Evolutionary conservation across 1,140 invertebrate genomes (phyloP), one percentile per base, ranked within the genome.

Genomic region (Apis cerana): DNA sequence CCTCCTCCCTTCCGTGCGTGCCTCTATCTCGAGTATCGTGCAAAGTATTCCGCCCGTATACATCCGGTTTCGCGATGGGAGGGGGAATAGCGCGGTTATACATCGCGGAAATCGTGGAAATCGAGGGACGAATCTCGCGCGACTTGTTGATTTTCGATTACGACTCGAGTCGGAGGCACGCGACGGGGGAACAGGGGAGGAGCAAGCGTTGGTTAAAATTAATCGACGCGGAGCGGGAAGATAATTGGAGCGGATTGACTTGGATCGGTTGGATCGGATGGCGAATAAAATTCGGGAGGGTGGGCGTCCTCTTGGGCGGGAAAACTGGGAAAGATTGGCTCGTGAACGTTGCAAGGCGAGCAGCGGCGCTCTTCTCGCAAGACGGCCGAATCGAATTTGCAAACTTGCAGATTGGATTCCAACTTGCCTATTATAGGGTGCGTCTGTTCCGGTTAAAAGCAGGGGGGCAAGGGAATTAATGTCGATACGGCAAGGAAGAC

Each of bases 351-450:
- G 33, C 33, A 33, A 33, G 33, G 65, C 75, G 77, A 50, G 65
- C 75, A 68, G 70, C 72, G 56, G 48, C 58, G 79, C 86, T 85
- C 87, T 89, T 85, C 86, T 85, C 86, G 78, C 64, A 88, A 90
- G 84, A 90, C 89, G 85, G 88, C 82, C 90, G 93, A 94, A 94
- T 94, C 93, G 94, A 94, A 94, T 94, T 94, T 94, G 92, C 94
- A 94, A 94, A 94, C 93, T 94, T 94, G 94, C 93, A 94, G 93
- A 94, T 94, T 94, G 93, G 93, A 94, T 94, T 94, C 92, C 93
- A 94, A 94, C 94, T 94, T 94, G 93, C 93, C 94, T 94, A 94
- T 94, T 94, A 94, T 92, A 94, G 94, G 94, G 94, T 94, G 93
- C 92, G 94, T 94, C 93, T 94, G 93, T 94, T 94, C 92, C 93